A percentile compares a stretch with the other conserved stretches of the same genome.
Conservation (phyloP, 1,140 invertebrate genomes). For the Drosophila ananassae region DNA sequence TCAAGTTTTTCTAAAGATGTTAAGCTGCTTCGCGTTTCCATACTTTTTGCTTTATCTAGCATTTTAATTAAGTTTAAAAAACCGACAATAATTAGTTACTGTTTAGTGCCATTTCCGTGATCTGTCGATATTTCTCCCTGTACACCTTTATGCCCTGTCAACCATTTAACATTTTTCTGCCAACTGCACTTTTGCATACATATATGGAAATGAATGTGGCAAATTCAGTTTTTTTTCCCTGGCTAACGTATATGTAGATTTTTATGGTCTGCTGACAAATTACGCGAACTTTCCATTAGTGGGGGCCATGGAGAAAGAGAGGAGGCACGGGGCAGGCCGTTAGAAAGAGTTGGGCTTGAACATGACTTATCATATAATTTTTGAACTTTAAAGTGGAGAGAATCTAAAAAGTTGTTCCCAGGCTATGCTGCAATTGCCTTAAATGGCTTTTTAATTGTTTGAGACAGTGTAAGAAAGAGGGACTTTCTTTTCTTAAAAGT, state of each 20-base stretch:
- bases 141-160: slow-evolving; percentile 25
- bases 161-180: slow-evolving; percentile 70
- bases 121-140: not conserved
- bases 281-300: slow-evolving; percentile 76
- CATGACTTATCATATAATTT: slow-evolving; percentile 40
- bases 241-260: slow-evolving; percentile 42
- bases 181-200: slow-evolving; percentile 56
- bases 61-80: no score
- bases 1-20: no score
- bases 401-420: slow-evolving; percentile 21
- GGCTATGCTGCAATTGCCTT: slow-evolving; percentile 24
- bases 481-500: not conserved
- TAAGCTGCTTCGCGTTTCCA: not conserved
- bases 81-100: no score
- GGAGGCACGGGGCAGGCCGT: slow-evolving; percentile 9
- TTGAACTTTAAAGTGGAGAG: slow-evolving; percentile 39
- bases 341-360: slow-evolving; percentile 10
- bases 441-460: slow-evolving; percentile 57
- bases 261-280: slow-evolving; percentile 80
- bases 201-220: slow-evolving; percentile 36
- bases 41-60: not conserved
- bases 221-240: slow-evolving; percentile 26
- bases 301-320: not conserved
- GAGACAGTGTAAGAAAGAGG: slow-evolving; percentile 10
- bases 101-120: not conserved